Evolutionary conservation across 2,888 invertebrate genomes (phyloP), one percentile per base, ranked within the genome.

Genomic region (Salticus scenicus): DNA sequence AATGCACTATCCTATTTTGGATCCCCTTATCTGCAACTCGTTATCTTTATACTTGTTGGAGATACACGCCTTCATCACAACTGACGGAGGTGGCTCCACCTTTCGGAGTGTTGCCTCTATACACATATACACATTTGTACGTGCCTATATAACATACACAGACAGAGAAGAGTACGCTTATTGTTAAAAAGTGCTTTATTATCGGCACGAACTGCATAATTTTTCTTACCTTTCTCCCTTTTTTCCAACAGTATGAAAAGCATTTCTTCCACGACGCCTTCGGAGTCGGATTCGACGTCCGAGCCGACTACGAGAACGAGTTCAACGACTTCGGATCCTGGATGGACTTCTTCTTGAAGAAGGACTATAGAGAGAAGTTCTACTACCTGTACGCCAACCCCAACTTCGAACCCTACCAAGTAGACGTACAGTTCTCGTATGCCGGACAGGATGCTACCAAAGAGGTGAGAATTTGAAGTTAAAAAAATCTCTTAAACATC

Each of bases 341-440:
- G 77, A 51, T 79, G 24, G 63, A 57, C 20, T 87, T 88, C 72
- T 20, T 88, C 24, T 24, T 75, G 2, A 75, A 87, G 17, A 81
- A 88, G 28, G 77, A 87, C 37, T 81, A 79, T 28, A 41, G 79
- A 0, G 63, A 87, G 42, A 88, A 87, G 72, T 63, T 88, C 27
- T 81, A 87, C 41, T 87, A 88, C 41, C 67, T 84, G 37, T 51
- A 51, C 24, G 63, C 80, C 51, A 87, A 88, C 57, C 88, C 88
- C 12, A 51, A 88, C 20, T 84, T 85, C 24, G 75, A 87, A 31
- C 88, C 88, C 14, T 87, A 83, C 67, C 31, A 81, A 28, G 31
- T 87, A 1, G 64, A 82, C n/a, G 71, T 88, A 12, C 24, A 31
- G 8, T 76, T 87, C 47, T 78, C 47, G 7, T 31, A 63, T 14